Evolutionary conservation across 1,140 invertebrate species (phyloP).

Genomic region (Heliconius congener): DNA sequence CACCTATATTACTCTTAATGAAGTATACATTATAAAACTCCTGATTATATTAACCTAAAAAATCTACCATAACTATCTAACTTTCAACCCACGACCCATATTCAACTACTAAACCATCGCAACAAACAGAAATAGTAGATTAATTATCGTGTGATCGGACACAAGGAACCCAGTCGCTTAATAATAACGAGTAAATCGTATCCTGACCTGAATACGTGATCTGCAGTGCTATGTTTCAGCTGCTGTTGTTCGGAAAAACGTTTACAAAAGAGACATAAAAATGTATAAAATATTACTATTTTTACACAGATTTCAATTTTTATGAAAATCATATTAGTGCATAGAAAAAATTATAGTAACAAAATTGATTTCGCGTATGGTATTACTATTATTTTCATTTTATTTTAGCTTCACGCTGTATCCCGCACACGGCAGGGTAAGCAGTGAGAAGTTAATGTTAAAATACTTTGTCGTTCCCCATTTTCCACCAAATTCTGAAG

Average conservation of each 20-base stretch:
- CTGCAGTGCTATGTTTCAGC: constrained; percentile 48
- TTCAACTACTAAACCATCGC: neutral
- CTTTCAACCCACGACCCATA: neutral
- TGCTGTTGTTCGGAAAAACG: constrained; percentile 18
- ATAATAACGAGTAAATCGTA: constrained; percentile 51
- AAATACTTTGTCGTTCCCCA: no score
- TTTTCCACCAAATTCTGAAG: no score
- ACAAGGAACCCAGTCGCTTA: constrained; percentile 34
- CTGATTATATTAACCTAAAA: no score
- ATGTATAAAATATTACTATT: constrained; percentile 6
- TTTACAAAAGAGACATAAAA: constrained; percentile 3
- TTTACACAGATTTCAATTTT: neutral
- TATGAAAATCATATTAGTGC: neutral
- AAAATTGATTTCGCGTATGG: no score
- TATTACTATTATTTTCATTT: no score
- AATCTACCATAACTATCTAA: no score
- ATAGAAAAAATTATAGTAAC: neutral
- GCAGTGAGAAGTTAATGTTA: no score
- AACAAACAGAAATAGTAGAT: neutral
- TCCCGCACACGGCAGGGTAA: no score
- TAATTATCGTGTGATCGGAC: constrained; percentile 20
- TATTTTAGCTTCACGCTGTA: no score
- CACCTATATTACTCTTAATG: no score
- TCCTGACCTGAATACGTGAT: constrained; percentile 54
- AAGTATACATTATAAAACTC: no score